Evolutionary conservation across 2,797 vertebrate genomes (phyloP).

Genomic region (Kryptolebias ocellatus): DNA sequence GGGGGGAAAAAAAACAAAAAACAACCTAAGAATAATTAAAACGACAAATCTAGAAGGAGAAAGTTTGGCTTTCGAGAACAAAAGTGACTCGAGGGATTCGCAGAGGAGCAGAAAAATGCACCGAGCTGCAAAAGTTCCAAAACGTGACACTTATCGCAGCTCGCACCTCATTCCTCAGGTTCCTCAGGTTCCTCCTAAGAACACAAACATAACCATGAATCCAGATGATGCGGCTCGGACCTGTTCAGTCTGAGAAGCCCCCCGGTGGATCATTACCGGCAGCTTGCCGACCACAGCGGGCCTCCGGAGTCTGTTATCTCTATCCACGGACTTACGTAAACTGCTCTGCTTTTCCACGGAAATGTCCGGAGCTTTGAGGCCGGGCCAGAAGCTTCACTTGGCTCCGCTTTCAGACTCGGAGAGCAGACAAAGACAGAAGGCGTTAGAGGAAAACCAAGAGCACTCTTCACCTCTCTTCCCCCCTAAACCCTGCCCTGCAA

Average conservation of each 20-base stretch:
- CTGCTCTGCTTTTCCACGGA: conserved; percentile 46
- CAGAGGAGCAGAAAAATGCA: conserved; percentile 23
- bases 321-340: conserved; percentile 63
- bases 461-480: conserved; percentile 15
- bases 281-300: conserved; percentile 51
- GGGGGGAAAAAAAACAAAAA: too few relatives aligned
- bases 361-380: conserved; percentile 61
- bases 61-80: conserved; percentile 51
- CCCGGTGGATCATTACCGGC: conserved; percentile 38
- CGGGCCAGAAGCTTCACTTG: conserved; percentile 75
- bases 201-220: conserved; percentile 6
- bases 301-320: conserved; percentile 66
- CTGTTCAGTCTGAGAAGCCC: conserved; percentile 26
- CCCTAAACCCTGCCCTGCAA: conserved; percentile 15
- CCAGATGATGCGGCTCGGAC: conserved; percentile 5
- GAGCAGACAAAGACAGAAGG: conserved; percentile 44
- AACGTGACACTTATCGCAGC: neutral
- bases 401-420: conserved; percentile 51
- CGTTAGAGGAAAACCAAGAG: conserved; percentile 32
- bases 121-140: neutral
- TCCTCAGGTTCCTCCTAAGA: neutral
- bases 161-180: neutral
- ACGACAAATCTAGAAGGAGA: conserved; percentile 44
- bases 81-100: conserved; percentile 40
- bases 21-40: conserved; percentile 52